phyloP scores from a whole-genome alignment of 2,888 invertebrate genomes.

The Temnothorax ravouxi region DNA sequence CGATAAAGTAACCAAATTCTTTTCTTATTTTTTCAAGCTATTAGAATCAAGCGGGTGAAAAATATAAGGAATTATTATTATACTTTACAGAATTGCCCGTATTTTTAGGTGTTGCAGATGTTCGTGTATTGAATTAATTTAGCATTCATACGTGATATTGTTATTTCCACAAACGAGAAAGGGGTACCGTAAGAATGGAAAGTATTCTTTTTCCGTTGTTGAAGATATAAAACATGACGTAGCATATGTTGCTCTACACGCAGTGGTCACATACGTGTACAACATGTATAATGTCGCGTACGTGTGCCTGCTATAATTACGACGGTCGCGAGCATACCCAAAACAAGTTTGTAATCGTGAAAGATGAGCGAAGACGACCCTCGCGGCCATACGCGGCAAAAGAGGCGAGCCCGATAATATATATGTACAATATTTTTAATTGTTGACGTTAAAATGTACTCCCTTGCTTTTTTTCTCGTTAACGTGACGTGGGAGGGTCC shows the following conservation, averaged over 20 bases:
- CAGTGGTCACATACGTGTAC: slow-evolving; percentile 45
- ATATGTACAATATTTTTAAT: slow-evolving; percentile 86
- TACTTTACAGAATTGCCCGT: not conserved
- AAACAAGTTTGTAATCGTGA: slow-evolving; percentile 63
- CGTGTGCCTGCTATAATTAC: slow-evolving; percentile 53
- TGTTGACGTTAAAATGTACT: slow-evolving; percentile 86
- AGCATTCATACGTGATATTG: slow-evolving; percentile 22
- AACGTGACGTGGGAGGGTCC: slow-evolving; percentile 77
- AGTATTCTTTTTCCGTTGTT: slow-evolving; percentile 43
- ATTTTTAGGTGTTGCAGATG: not conserved
- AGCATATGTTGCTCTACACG: slow-evolving; percentile 40
- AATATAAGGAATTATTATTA: not conserved
- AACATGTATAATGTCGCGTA: slow-evolving; percentile 48
- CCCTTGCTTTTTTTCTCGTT: slow-evolving; percentile 82
- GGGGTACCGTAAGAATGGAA: slow-evolving; percentile 30
- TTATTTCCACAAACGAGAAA: slow-evolving; percentile 7
- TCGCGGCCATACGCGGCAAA: slow-evolving; percentile 43
- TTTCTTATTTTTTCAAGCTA: not conserved
- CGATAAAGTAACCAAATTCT: not conserved
- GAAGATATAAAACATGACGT: slow-evolving; percentile 49
- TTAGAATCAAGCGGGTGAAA: not conserved
- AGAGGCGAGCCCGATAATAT: slow-evolving; percentile 78
- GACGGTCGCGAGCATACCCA: slow-evolving; percentile 45
- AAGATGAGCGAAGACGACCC: slow-evolving; percentile 64
- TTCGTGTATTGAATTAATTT: slow-evolving; percentile 30